Evolutionary conservation across 2,797 vertebrate species (phyloP).

Genomic region (Anguilla obscura): DNA sequence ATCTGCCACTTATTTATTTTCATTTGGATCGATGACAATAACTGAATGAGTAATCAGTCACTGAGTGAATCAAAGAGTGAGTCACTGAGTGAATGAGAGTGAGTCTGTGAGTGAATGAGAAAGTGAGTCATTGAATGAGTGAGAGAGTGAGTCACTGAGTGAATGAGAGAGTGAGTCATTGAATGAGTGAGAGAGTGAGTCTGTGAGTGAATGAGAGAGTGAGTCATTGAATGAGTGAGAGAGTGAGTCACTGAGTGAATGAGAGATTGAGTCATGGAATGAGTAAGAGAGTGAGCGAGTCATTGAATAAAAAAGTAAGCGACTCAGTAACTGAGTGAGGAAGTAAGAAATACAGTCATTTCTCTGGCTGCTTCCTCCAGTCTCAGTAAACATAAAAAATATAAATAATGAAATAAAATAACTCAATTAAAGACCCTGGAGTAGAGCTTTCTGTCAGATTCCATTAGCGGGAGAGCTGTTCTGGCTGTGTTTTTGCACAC

Average conservation of each 20-base stretch:
- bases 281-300: background rate
- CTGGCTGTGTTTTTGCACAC: background rate
- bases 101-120: background rate
- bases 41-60: background rate
- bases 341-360: background rate
- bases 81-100: background rate
- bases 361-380: slow-evolving; percentile 3
- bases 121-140: too few species aligned
- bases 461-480: background rate
- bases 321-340: background rate
- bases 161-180: background rate
- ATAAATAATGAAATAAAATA: slow-evolving; percentile 10
- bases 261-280: background rate
- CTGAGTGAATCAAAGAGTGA: background rate
- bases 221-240: background rate
- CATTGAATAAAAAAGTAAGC: background rate
- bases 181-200: background rate
- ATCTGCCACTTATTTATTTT: background rate
- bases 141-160: too few species aligned
- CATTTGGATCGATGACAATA: background rate
- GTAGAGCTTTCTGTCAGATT: background rate
- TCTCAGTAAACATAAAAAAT: background rate
- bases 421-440: slow-evolving; percentile 5
- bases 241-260: background rate
- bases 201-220: background rate